Percentiles rank a stretch among this genome's conserved stretches.
These are phyloP conservation scores for Neomonachus schauinslandi DNA, from an alignment of 2,113 vertebrate species.

Conservation along the genomic window DNA sequence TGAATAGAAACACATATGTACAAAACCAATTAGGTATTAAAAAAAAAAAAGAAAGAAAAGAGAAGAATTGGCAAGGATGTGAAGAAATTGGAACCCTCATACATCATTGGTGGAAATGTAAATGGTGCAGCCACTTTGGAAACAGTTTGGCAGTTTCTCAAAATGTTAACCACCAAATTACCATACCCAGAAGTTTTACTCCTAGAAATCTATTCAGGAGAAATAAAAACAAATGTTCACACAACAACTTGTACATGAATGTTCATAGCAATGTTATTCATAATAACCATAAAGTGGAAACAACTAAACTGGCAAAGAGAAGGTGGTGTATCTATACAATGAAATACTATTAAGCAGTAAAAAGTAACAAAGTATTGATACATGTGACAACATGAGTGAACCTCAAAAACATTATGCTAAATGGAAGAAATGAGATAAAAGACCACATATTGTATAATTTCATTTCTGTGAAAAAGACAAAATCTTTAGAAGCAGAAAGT, in stretches of 20 bases:
- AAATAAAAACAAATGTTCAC: background rate
- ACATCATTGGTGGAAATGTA: background rate
- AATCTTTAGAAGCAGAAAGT: background rate
- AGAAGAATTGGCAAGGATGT: background rate
- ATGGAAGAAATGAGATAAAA: background rate
- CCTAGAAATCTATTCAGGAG: background rate
- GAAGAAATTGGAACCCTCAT: background rate
- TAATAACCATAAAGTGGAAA: background rate
- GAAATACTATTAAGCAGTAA: background rate
- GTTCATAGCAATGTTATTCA: background rate
- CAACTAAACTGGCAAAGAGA: background rate
- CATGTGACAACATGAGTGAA: background rate
- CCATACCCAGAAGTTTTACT: background rate
- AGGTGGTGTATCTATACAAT: background rate
- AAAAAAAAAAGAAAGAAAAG: background rate
- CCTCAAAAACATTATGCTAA: background rate
- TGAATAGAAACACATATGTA: background rate
- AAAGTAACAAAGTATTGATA: background rate
- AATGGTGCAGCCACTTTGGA: background rate
- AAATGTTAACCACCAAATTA: slow-evolving; percentile 35
- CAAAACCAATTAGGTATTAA: background rate
- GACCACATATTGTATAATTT: background rate
- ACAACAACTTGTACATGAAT: background rate
- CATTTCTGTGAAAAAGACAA: background rate
- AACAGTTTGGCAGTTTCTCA: background rate